Evolutionary conservation across 1,140 invertebrate species (phyloP), one percentile per base, ranked within the genome.

Genomic region (Drosophila biarmipes): DNA sequence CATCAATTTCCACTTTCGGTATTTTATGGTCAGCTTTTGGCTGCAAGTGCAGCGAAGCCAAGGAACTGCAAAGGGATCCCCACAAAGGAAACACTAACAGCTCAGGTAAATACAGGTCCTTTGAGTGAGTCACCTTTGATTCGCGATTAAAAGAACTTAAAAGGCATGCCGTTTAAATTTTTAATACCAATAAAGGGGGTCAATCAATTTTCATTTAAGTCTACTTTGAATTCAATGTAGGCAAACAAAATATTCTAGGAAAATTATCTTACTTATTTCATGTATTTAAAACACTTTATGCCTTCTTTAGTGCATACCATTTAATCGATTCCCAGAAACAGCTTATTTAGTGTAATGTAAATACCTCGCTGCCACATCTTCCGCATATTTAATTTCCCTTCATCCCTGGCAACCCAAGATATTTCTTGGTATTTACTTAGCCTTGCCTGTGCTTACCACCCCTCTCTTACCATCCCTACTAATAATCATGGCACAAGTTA

Each of bases 1-100:
- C 49, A 69, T 69, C 67, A 69, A 56, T 69, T 69, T 69, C 19
- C 40, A 69, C 63, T 69, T 69, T 55, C 34, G 62, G 62, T 24
- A 45, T 38, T 69, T 54, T 55, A 67, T 66, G 62, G 40, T 68
- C 49, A 45, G 40, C 38, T 15, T 21, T 31, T 27, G 27, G 24
- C 27, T 21, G 62, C 11, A 46, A 48, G 42, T 63, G 57, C 57
- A 66, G 1, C 11, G 46, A 43, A 66, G 34, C 35, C 63, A 51
- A 64, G 58, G 15, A 67, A 51, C 45, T 67, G 58, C 58, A 3
- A 66, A 40, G 17, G 62, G 14, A 61, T 48, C 31, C 43, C 31
- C 42, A 14, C 43, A 61, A 40, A 63, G 17, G 35, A 40, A 34
- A 31, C 29, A 45, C 21, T 45, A 24, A 45, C 24, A 27, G 34